Base-by-base conservation (phyloP, 1,140 invertebrate species). In the Geopemphigus sp. region DNA sequence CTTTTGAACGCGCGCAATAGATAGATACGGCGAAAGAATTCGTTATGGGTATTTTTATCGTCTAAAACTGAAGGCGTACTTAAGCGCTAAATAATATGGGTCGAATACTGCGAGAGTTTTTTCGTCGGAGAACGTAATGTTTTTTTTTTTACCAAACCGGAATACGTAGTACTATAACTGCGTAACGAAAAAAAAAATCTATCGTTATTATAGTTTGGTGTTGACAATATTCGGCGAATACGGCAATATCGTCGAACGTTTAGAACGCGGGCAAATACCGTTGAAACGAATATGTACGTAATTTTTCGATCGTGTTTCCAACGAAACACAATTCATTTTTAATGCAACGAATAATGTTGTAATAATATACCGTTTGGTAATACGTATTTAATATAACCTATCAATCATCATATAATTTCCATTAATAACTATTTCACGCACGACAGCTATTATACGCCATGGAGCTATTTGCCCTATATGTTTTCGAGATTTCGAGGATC, bases 351-450 rank as follows among this genome's bases (percentile, higher is more conserved):
- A 14, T 45, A 45, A 5, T 11, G 39, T 45, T 5, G 11, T 45
- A 50, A 5, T 11, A 1, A 50, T 1, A 32, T 50, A 63, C 29
- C 10, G 26, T 63, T n/a, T 29, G 11, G 61, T 63, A 2, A 63
- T 50, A 32, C 24, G 24, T 6, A 29, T 59, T 63, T n/a, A 14
- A 63, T 32, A 63, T 14, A 61, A 26, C 26, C 0, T 29, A 72
- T 72, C 68, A 72, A 72, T 72, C 68, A 72, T 54, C 24, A n/a
- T 53, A 54, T 0, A 6, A 72, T 53, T 72, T 72, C 17, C 50
- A 29, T 54, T 32, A 26, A 72, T 53, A 53, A 19, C 15, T 17
- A 10, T 29, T n/a, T 54, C 26, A 15, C 17, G n/a, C 17, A 14
- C 26, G 24, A 32, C 22, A 50, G 29, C 47, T 8, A 22, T 53